These are phyloP conservation scores for Anoplolepis gracilipes DNA, from an alignment of 1,140 invertebrate species.

Conservation along the genomic window DNA sequence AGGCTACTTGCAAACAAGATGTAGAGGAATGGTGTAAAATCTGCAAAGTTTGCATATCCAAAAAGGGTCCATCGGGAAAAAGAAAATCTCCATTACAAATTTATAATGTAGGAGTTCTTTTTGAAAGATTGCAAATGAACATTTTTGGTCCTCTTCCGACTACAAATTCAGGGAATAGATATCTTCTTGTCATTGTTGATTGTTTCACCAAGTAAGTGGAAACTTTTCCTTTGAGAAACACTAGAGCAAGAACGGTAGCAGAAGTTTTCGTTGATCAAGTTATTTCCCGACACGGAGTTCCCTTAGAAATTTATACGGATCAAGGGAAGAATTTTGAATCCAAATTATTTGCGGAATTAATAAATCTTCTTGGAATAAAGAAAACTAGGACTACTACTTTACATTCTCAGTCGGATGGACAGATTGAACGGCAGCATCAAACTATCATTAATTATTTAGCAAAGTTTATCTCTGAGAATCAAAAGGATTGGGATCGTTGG, in stretches of 20 bases:
- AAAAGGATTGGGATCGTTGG: neutral
- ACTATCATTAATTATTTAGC: neutral
- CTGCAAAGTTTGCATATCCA: too few relatives aligned
- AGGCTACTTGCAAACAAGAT: too few relatives aligned
- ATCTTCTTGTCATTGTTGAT: neutral
- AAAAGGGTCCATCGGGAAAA: neutral
- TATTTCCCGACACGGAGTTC: neutral
- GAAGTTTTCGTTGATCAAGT: neutral
- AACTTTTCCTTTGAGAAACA: neutral
- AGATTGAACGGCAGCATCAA: neutral
- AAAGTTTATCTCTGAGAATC: neutral
- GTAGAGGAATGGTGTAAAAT: too few relatives aligned
- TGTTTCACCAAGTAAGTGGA: neutral
- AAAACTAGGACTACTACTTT: neutral
- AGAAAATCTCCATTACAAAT: neutral
- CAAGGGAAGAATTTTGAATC: neutral
- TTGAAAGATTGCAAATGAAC: neutral
- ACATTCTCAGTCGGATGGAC: neutral
- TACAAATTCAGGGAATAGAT: neutral
- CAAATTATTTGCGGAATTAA: neutral
- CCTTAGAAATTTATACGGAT: neutral
- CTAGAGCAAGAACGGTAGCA: neutral
- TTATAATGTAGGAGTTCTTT: neutral
- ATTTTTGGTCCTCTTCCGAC: neutral
- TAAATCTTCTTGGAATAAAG: neutral